Percentiles rank a stretch among this genome's conserved stretches.
Conservation (phyloP, 2,888 invertebrate species). For the Campoletis raptor region DNA sequence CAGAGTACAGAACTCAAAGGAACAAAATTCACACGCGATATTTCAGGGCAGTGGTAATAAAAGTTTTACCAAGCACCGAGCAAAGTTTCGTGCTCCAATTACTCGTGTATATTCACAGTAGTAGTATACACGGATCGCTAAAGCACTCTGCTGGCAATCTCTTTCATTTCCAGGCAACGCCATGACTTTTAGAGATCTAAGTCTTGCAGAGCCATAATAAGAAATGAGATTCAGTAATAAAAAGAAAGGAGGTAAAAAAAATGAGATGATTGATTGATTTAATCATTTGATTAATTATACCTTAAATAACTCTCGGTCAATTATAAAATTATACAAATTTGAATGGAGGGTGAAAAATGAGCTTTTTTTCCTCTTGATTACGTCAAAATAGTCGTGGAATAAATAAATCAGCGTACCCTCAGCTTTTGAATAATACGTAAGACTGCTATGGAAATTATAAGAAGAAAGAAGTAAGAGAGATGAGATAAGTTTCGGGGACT, state of each 20-base stretch:
- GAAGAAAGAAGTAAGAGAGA: slow-evolving; percentile 33
- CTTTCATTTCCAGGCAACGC: slow-evolving; percentile 3
- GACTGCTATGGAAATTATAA: slow-evolving; percentile 15
- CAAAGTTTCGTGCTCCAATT: slow-evolving; percentile 72
- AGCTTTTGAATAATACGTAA: slow-evolving; percentile 2
- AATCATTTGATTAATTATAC: background rate
- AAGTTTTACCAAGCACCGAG: slow-evolving; percentile 63
- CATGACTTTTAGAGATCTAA: slow-evolving; percentile 23
- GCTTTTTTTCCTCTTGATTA: background rate
- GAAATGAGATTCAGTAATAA: background rate
- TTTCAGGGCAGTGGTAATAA: slow-evolving; percentile 54
- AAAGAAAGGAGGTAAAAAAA: slow-evolving; percentile 10
- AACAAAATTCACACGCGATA: slow-evolving; percentile 70
- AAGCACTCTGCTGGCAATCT: slow-evolving; percentile 36
- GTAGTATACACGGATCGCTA: slow-evolving; percentile 47
- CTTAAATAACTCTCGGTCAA: background rate
- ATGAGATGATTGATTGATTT: background rate
- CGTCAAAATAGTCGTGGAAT: background rate
- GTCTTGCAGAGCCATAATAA: background rate
- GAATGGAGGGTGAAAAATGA: slow-evolving; percentile 1
- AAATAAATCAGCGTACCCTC: slow-evolving; percentile 6
- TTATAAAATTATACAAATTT: background rate
- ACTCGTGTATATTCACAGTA: slow-evolving; percentile 68
- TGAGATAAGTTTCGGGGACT: slow-evolving; percentile 34
- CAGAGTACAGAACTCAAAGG: slow-evolving; percentile 33